A percentile compares a stretch with the other conserved stretches of the same genome.
phyloP scores from a whole-genome alignment of 2,888 invertebrate species.

The Ectobius pallidus region DNA sequence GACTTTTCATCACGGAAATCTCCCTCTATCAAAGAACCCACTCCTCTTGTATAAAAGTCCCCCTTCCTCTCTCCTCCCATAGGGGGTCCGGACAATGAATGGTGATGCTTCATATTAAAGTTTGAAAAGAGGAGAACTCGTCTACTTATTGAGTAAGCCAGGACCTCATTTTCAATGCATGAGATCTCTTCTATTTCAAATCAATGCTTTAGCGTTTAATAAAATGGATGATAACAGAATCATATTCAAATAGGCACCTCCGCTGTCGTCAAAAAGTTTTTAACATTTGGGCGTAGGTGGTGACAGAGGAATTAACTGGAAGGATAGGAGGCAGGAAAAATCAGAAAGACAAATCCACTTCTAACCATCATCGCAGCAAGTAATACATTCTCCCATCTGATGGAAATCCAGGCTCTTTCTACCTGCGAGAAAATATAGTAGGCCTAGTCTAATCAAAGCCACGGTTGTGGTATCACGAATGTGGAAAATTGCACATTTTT shows the following conservation, averaged over 20 bases:
- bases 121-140: constrained; percentile 32
- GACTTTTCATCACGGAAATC: constrained; percentile 17
- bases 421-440: no score
- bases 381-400: no score
- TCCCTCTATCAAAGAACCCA: constrained; percentile 2
- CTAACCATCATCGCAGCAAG: no score
- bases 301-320: no score
- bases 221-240: neutral
- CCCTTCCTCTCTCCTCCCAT: neutral
- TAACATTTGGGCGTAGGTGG: no score
- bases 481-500: no score
- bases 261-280: no score
- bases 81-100: constrained; percentile 18
- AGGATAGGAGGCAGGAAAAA: no score
- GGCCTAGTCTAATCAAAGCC: no score
- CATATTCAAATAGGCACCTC: neutral
- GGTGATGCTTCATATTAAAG: constrained; percentile 40
- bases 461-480: no score
- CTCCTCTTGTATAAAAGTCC: constrained; percentile 15
- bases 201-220: constrained; percentile 19
- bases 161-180: constrained; percentile 37
- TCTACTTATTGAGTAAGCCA: constrained; percentile 39
- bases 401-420: no score
- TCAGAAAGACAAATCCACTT: no score
- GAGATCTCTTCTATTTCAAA: constrained; percentile 20